Conservation (phyloP, 1,140 invertebrate genomes). For the Drosophila nannoptera region DNA sequence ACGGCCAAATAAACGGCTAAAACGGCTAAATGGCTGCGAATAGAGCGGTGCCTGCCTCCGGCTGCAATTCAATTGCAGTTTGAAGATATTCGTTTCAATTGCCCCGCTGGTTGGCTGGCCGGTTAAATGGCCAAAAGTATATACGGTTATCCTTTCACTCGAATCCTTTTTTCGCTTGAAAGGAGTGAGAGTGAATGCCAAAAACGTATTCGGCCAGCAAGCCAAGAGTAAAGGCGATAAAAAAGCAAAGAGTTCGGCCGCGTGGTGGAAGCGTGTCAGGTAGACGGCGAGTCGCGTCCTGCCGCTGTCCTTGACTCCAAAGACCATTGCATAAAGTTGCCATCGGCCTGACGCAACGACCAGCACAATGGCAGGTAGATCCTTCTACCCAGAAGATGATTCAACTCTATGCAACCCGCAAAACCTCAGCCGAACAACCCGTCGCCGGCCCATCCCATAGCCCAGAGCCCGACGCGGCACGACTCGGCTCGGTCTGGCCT, state of each 20-base stretch:
- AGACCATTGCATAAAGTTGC: conserved; percentile 46
- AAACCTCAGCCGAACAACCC: conserved; percentile 46
- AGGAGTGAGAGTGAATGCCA: conserved; percentile 23
- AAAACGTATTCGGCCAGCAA: conserved; percentile 7
- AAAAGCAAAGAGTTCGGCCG: conserved; percentile 46
- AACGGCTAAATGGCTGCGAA: conserved; percentile 22
- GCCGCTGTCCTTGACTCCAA: conserved; percentile 22
- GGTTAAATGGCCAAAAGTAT: conserved; percentile 13
- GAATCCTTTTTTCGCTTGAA: conserved; percentile 39
- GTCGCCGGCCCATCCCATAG: not conserved
- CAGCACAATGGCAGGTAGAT: conserved; percentile 25
- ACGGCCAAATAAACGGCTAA: conserved; percentile 36
- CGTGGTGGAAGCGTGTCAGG: conserved; percentile 58
- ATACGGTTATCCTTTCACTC: conserved; percentile 13
- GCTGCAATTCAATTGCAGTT: conserved; percentile 42
- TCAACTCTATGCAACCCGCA: conserved; percentile 67
- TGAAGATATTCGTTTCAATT: conserved; percentile 24
- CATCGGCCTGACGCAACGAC: conserved; percentile 37
- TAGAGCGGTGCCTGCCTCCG: conserved; percentile 13
- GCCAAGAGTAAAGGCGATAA: conserved; percentile 9
- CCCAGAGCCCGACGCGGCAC: not conserved
- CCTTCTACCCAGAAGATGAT: conserved; percentile 41
- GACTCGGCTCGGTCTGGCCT: too few relatives aligned
- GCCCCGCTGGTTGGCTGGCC: too few relatives aligned
- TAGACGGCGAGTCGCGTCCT: conserved; percentile 22